Evolutionary conservation across 2,113 vertebrate genomes (phyloP), one percentile per base, ranked within the genome.

Genomic region (Sakesphorus luctuosus): DNA sequence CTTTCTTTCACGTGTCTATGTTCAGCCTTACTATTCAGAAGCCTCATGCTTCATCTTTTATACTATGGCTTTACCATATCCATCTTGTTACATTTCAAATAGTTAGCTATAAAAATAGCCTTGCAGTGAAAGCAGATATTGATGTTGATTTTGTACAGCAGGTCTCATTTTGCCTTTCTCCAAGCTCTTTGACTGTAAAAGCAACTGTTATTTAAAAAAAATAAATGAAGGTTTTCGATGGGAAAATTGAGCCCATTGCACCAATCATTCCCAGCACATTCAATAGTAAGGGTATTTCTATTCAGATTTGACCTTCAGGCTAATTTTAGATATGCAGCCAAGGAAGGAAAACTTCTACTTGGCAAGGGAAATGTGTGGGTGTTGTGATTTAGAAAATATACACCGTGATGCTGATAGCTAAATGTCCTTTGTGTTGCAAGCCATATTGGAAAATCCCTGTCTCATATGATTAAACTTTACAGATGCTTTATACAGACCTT

Each of bases 241-340:
- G 71, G 88, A 96, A 91, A 95, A 88, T 88, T 87, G 77, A 96
- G 89, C 74, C 85, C 71, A 44, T 78, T 90, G n/a, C 80, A 61
- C 88, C 82, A 66, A 65, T 92, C 87, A n/a, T 66, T 87, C 80
- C 75, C 88, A 94, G 46, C 83, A 86, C 40, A 7, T 93, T 88
- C 69, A 82, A 21, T 87, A 89, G 80, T 85, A 84, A 92, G 87
- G 84, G 36, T 91, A 44, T 91, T 91, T 92, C 93, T 89, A 46
- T 85, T 96, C 90, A 93, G 88, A 93, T 87, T 87, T 96, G 95
- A 97, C 96, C 96, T 96, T 96, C 93, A 79, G 84, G 69, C 96
- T 91, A 36, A 97, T 94, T 94, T 87, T 87, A 93, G 94, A 73
- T 68, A 26, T 49, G 38, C 82, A 79, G 68, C 89, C 87, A 33